Base-by-base conservation (phyloP, 2,888 invertebrate species). In the Cyclophora albipunctata region DNA sequence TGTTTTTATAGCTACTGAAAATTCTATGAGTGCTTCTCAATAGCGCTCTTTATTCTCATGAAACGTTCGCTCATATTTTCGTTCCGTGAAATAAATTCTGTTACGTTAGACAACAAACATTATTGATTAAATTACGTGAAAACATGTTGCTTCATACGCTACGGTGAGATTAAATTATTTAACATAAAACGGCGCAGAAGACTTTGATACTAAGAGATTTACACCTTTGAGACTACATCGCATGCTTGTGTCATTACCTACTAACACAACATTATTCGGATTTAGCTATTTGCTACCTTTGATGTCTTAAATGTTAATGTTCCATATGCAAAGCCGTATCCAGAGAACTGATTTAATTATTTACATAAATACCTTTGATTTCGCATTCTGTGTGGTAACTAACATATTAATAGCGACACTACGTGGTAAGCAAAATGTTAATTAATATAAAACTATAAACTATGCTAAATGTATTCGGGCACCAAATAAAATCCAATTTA, bases 1-100 rank as follows among this genome's bases (percentile, higher is more conserved):
- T 74, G 78, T 77, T 75, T 79, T 80, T 78, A 81, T 81, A 68
- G 69, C 72, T 68, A 68, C 73, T 75, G 75, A 79, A 81, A 80
- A 77, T 78, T 81, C 81, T 74, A 76, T 74, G 72, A 75, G 69
- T 66, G 69, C 65, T 68, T 64, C 59, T 58, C 61, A 66, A 66
- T 61, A 55, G 54, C 57, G 57, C 57, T 60, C 66, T 66, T 67
- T 65, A 63, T 57, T 52, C 55, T 57, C 57, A 52, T 53, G 54
- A 56, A 57, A 54, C 54, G 56, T 54, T 59, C 60, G 57, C 59
- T 60, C 55, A 65, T 58, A 68, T 62, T 66, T 66, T 61, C 59
- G 53, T 60, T 59, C 59, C 62, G 52, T 53, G 57, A 66, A 64
- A 68, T 66, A 68, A 67, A 73, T 71, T 72, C 57, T 62, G 66